A percentile compares a stretch with the other conserved stretches of the same genome.
These are phyloP conservation scores for Tetramorium parvispinum DNA, from an alignment of 1,140 invertebrate species.

Conservation along the genomic window DNA sequence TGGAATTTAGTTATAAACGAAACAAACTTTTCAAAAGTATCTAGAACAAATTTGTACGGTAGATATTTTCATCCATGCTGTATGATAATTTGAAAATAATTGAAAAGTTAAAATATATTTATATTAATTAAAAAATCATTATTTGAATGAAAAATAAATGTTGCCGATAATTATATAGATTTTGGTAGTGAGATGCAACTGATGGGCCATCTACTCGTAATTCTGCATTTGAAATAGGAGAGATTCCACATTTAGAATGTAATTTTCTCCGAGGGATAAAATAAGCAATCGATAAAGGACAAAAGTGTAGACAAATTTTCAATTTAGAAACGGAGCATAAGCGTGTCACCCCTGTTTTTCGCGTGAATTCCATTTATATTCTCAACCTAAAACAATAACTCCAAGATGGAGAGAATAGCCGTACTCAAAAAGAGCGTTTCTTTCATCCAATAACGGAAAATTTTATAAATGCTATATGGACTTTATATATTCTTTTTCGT, in stretches of 20 bases:
- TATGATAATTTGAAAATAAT: background rate
- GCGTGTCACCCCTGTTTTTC: slow-evolving; percentile 57
- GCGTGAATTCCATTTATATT: slow-evolving; percentile 75
- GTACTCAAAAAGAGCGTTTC: background rate
- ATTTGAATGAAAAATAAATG: background rate
- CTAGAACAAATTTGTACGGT: background rate
- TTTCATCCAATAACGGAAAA: background rate
- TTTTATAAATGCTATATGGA: background rate
- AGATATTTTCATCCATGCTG: background rate
- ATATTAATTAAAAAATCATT: background rate
- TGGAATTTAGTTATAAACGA: slow-evolving; percentile 13
- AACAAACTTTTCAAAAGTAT: background rate
- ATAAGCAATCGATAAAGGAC: slow-evolving; percentile 46
- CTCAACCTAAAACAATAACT: slow-evolving; percentile 41
- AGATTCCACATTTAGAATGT: background rate
- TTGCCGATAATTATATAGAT: background rate
- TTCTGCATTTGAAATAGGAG: slow-evolving; percentile 14
- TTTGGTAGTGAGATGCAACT: background rate
- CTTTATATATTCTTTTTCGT: background rate
- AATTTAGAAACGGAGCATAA: slow-evolving; percentile 66
- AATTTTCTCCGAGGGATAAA: slow-evolving; percentile 39
- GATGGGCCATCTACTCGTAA: slow-evolving; percentile 13
- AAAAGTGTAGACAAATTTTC: slow-evolving; percentile 70
- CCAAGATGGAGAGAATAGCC: slow-evolving; percentile 24
- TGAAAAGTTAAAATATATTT: background rate